A percentile compares a stretch with the other conserved stretches of the same genome.
These are phyloP conservation scores for Brachylomia viminalis DNA, from an alignment of 2,888 invertebrate species.

Conservation along the genomic window DNA sequence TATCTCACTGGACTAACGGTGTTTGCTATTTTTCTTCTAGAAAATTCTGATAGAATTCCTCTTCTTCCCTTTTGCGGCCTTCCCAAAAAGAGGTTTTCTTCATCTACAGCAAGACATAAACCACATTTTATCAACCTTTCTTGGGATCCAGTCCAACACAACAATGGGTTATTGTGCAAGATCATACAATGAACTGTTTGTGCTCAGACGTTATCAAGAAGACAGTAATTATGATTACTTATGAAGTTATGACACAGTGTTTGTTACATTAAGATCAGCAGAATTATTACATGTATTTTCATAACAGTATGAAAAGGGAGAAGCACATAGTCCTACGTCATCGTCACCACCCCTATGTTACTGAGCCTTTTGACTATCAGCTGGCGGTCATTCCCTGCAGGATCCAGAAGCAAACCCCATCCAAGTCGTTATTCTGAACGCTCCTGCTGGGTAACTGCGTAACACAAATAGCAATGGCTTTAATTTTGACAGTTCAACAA, in stretches of 20 bases:
- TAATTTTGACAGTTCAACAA: too few species aligned
- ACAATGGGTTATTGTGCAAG: constrained; percentile 54
- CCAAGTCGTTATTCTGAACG: too few species aligned
- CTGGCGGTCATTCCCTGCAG: too few species aligned
- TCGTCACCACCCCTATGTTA: too few species aligned
- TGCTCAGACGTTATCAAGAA: constrained; percentile 45
- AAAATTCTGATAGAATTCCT: neutral
- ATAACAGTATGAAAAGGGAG: neutral
- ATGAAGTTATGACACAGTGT: neutral
- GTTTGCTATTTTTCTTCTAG: too few species aligned
- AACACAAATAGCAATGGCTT: too few species aligned
- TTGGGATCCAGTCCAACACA: constrained; percentile 20
- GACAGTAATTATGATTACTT: constrained; percentile 40
- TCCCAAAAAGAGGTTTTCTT: neutral
- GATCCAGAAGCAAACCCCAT: too few species aligned
- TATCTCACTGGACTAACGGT: too few species aligned
- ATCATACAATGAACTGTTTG: constrained; percentile 47
- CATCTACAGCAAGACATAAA: neutral
- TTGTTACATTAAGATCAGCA: constrained; percentile 3
- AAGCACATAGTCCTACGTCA: neutral
- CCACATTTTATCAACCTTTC: constrained; percentile 26
- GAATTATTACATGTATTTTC: neutral
- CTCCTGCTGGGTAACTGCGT: too few species aligned
- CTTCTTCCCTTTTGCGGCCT: neutral
- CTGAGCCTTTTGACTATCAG: too few species aligned